These are phyloP conservation scores for Panagrolaimus sp. DNA, from an alignment of 1,140 invertebrate species.

Conservation along the genomic window DNA sequence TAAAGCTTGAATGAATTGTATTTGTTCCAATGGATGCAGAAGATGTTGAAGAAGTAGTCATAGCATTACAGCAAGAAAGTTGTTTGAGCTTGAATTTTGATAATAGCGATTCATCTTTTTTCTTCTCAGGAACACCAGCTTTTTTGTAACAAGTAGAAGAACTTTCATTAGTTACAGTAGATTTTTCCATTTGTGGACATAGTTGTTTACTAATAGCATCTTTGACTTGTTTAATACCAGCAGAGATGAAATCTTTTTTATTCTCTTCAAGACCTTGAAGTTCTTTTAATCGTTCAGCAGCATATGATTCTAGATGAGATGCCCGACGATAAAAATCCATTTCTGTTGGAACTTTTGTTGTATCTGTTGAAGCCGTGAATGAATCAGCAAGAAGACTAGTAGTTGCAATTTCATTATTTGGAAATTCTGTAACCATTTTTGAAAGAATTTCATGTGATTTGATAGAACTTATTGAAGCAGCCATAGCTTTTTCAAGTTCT, in stretches of 20 bases:
- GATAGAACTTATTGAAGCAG: slow-evolving; percentile 23
- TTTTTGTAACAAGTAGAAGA: background rate
- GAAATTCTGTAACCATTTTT: slow-evolving; percentile 4
- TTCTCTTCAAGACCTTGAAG: slow-evolving; percentile 15
- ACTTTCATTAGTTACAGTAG: background rate
- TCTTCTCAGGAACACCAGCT: too few relatives aligned
- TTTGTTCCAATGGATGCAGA: slow-evolving; percentile 16
- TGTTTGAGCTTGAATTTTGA: slow-evolving; percentile 20
- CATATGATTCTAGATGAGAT: slow-evolving; percentile 22
- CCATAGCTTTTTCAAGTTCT: slow-evolving; percentile 26
- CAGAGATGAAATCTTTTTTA: slow-evolving; percentile 12
- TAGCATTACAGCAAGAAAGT: slow-evolving; percentile 15
- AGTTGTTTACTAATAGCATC: background rate
- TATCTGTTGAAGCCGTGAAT: background rate
- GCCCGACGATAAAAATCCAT: slow-evolving; percentile 24
- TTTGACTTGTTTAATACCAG: slow-evolving; percentile 3
- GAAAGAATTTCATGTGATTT: slow-evolving; percentile 21
- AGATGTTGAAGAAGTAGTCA: slow-evolving; percentile 7
- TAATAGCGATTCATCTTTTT: background rate
- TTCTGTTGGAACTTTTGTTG: slow-evolving; percentile 18
- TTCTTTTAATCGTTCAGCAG: slow-evolving; percentile 13
- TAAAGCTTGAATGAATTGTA: slow-evolving; percentile 5
- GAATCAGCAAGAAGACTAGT: background rate
- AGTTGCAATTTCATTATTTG: background rate
- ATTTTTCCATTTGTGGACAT: background rate